Percentiles rank a stretch among this genome's conserved stretches.
Evolutionary conservation across 2,888 invertebrate genomes (phyloP).

Genomic region (Choreutis nemorana): DNA sequence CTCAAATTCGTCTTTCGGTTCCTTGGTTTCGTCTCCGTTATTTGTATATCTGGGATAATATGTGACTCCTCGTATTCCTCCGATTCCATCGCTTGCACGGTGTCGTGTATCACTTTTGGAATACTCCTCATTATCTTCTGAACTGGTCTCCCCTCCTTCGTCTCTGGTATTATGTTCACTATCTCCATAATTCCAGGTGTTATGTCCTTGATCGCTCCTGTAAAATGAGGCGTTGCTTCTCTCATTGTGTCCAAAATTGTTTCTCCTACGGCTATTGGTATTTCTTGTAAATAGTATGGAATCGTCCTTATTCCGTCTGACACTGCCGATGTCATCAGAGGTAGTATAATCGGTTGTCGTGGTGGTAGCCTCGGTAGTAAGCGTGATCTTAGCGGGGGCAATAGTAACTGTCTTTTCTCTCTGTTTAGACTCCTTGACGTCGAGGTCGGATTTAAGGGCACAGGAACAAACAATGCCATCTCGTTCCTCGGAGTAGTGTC

Average conservation of each 20-base stretch:
- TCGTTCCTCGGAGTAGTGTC: slow-evolving; percentile 15
- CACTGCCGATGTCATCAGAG: slow-evolving; percentile 46
- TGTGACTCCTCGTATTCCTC: slow-evolving; percentile 27
- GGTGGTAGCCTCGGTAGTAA: slow-evolving; percentile 32
- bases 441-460: slow-evolving; percentile 15
- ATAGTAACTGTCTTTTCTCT: slow-evolving; percentile 39
- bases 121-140: slow-evolving; percentile 44
- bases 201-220: slow-evolving; percentile 49
- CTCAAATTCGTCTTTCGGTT: slow-evolving; percentile 12
- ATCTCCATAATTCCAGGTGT: slow-evolving; percentile 56
- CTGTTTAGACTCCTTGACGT: slow-evolving; percentile 19
- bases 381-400: slow-evolving; percentile 35
- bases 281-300: slow-evolving; percentile 58
- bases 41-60: slow-evolving; percentile 20
- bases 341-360: slow-evolving; percentile 40
- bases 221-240: slow-evolving; percentile 53
- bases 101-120: slow-evolving; percentile 48
- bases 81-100: slow-evolving; percentile 42
- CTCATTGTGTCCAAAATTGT: slow-evolving; percentile 52
- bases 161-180: slow-evolving; percentile 44
- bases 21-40: slow-evolving; percentile 16
- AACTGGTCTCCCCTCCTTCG: slow-evolving; percentile 32
- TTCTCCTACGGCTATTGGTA: slow-evolving; percentile 52
- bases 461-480: slow-evolving; percentile 24
- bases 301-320: slow-evolving; percentile 54